Evolutionary conservation across 2,113 vertebrate species (phyloP), one percentile per base, ranked within the genome.

Genomic region (Corythornis cristatus): DNA sequence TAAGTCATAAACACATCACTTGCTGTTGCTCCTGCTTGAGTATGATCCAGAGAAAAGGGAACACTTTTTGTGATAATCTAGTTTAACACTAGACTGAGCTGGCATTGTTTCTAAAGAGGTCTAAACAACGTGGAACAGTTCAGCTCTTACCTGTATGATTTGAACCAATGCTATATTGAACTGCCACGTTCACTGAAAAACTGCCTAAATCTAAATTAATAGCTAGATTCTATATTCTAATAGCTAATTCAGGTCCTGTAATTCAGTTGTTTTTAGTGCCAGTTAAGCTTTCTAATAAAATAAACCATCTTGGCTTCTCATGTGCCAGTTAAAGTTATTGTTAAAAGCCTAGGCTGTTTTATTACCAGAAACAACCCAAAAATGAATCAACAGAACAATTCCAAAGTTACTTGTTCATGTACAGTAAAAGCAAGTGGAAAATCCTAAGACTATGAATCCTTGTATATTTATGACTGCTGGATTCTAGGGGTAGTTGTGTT

Each of bases 51-150:
- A 56, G 57, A 22, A 42, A 58, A 25, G 15, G 23, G 25, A 51
- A 23, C 0, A 0, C 25, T n/a, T 67, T 11, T 20, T 86, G 2
- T 12, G 31, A 70, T 28, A 28, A 68, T 4, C 18, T 43, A 21
- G 10, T 60, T 3, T 10, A 80, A 76, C 46, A 17, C 50, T 29
- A 37, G 33, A 15, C 48, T 28, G 42, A 37, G 48, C 20, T 48
- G 21, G 23, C 23, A 31, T 20, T 11, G 7, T 56, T 90, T 50
- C 65, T 20, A 11, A 73, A 51, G 29, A 66, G 11, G n/a, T 26
- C 31, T 61, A 10, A 11, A 60, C 35, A 61, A 79, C 7, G 19
- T 43, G 15, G 31, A 8, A 42, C 25, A 66, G 20, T 40, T 85
- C 22, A 48, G 4, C 73, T 10, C 14, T 40, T 35, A n/a, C 33